Evolutionary conservation across 2,113 vertebrate genomes (phyloP), one percentile per base, ranked within the genome.

Genomic region (Arvicanthis niloticus): DNA sequence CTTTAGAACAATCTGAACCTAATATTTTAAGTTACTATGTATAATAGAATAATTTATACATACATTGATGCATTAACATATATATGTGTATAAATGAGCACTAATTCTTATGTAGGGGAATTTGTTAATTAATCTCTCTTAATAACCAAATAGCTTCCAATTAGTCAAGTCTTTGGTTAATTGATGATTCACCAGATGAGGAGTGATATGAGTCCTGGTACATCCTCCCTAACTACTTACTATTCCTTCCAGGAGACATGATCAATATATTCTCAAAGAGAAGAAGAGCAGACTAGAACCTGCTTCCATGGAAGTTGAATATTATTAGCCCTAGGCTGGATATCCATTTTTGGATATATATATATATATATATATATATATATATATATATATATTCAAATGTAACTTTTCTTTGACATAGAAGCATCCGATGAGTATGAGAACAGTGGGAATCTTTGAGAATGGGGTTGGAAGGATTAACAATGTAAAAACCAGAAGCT

Each of bases 91-190:
- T 96, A 90, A 81, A 90, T 56, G 92, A 96, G 45, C 72, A 96
- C 56, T 93, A 90, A 97, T 86, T 92, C 53, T n/a, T 91, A 91
- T 91, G 88, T 88, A 80, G 48, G 31, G 92, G 6, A 96, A 91
- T 96, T 95, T 96, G 73, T 97, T 91, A 97, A 97, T 97, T 97
- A 96, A 96, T 96, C 95, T 96, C 42, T 53, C 81, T 97, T 96
- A 96, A 93, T 40, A 86, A 92, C 17, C 77, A 97, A 98, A 96
- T 91, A 94, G 81, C 86, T 96, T 96, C 40, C 94, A 92, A 96
- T 97, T 97, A 97, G 97, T 97, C 86, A 95, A 95, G 31, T 22
- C 34, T 97, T 67, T 40, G 72, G 53, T 96, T 97, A 96, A 97
- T 97, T n/a, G n/a, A n/a, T 97, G 95, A 97, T 96, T 97, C 92